These are phyloP conservation scores for Drosophila azteca DNA, from an alignment of 1,140 invertebrate genomes.

Conservation along the genomic window DNA sequence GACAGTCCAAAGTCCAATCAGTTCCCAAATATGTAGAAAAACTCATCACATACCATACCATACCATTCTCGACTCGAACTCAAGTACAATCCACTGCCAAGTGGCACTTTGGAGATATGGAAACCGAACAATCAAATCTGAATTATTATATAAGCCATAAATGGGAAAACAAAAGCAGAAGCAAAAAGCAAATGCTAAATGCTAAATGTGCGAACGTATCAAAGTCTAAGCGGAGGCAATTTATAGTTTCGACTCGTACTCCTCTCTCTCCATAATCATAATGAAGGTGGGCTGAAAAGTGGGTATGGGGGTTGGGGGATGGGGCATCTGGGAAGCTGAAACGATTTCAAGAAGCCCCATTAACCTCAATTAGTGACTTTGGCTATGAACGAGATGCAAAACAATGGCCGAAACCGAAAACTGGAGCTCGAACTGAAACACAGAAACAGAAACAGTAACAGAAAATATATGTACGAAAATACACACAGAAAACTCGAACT, in stretches of 20 bases:
- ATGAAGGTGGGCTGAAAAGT: conserved; percentile 26
- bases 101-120: conserved; percentile 35
- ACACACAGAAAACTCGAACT: background rate
- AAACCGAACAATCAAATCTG: conserved; percentile 49
- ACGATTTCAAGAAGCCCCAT: conserved; percentile 79
- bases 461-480: background rate
- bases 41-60: background rate
- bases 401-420: conserved; percentile 30
- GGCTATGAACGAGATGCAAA: conserved; percentile 49
- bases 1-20: too few relatives aligned
- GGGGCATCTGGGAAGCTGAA: conserved; percentile 34
- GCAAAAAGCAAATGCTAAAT: background rate
- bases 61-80: background rate
- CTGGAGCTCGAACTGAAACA: conserved; percentile 18
- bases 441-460: conserved; percentile 9
- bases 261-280: conserved; percentile 10
- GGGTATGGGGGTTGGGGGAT: background rate
- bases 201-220: conserved; percentile 25
- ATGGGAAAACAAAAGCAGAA: conserved; percentile 5
- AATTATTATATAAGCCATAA: conserved; percentile 43
- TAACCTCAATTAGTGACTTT: conserved; percentile 82
- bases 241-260: conserved; percentile 25
- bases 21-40: too few relatives aligned
- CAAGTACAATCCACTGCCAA: conserved; percentile 16
- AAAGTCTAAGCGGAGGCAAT: conserved; percentile 41